These are phyloP conservation scores for Acestrorhynchus altus DNA, from an alignment of 2,797 vertebrate species.

Conservation along the genomic window DNA sequence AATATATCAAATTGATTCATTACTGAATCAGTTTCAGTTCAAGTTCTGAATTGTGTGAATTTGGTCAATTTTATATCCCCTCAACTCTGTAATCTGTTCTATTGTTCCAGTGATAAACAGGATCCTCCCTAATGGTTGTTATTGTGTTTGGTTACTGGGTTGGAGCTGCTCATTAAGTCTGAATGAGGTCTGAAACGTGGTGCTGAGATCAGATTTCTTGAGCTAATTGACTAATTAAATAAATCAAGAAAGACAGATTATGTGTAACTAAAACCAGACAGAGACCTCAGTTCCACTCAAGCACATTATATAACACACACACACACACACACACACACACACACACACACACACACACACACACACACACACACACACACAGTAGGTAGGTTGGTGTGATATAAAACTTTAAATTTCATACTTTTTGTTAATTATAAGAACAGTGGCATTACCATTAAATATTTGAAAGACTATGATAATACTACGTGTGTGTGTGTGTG, in stretches of 20 bases:
- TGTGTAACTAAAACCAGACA: conserved; percentile 29
- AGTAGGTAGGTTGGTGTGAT: too few relatives aligned
- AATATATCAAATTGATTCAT: too few relatives aligned
- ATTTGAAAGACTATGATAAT: too few relatives aligned
- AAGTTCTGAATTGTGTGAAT: too few relatives aligned
- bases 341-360: too few relatives aligned
- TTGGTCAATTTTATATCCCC: too few relatives aligned
- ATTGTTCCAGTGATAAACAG: conserved; percentile 13
- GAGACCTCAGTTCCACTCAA: conserved; percentile 23
- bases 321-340: conserved; percentile 8
- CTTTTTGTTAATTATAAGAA: too few relatives aligned
- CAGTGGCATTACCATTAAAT: too few relatives aligned
- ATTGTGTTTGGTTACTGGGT: background rate
- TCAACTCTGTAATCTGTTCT: too few relatives aligned
- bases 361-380: too few relatives aligned
- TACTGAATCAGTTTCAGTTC: too few relatives aligned
- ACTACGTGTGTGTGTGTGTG: background rate
- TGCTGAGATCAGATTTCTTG: conserved; percentile 24
- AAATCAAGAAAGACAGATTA: conserved; percentile 39
- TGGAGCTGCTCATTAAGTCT: background rate
- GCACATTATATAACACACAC: background rate
- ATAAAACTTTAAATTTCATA: too few relatives aligned
- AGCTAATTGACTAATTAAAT: conserved; percentile 46
- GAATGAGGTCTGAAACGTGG: conserved; percentile 9
- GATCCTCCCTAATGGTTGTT: background rate